Base-by-base conservation (phyloP, 2,113 vertebrate genomes). In the Willisornis vidua region DNA sequence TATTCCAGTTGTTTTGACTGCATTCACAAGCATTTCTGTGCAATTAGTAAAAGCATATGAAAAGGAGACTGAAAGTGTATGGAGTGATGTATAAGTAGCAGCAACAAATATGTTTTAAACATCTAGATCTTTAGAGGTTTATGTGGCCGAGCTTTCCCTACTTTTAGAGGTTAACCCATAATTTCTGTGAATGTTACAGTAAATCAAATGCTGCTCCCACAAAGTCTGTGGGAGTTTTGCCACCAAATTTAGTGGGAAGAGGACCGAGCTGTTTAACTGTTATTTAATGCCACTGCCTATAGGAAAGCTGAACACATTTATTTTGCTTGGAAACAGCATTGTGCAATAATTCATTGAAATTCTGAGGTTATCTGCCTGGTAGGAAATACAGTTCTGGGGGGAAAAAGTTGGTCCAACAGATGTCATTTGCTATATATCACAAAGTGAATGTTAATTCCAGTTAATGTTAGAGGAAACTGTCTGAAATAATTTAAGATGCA, bases 291-390 rank as follows among this genome's bases (percentile, higher is more conserved):
- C 65, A 54, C 80, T 84, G 61, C 88, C 63, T 87, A 39, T 89
- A 88, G 93, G 66, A 96, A 97, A 95, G 84, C 72, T 92, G 92
- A 95, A 96, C 57, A 28, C 72, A 96, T 94, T 71, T 90, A 78
- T 96, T 96, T 96, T 89, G 48, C 72, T 93, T 97, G 95, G 96
- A 96, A 96, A 78, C n/a, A 94, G 78, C 31, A 46, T 92, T 92
- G 67, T 93, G 78, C 55, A 92, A 88, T 92, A 94, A 94, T 85
- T 89, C 37, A 31, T 20, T 8, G 12, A 81, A 94, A 94, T 84
- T 90, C 72, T 81, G 80, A 92, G 86, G 73, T 95, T 94, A 86
- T 55, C 49, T 84, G n/a, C 41, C 29, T 77, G 22, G 52, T 92
- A 89, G 58, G 14, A 94, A 94, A 92, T 90, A 75, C 8, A 61